Evolutionary conservation across 2,888 invertebrate genomes (phyloP), one percentile per base, ranked within the genome.

Genomic region (Sisyra terminalis): DNA sequence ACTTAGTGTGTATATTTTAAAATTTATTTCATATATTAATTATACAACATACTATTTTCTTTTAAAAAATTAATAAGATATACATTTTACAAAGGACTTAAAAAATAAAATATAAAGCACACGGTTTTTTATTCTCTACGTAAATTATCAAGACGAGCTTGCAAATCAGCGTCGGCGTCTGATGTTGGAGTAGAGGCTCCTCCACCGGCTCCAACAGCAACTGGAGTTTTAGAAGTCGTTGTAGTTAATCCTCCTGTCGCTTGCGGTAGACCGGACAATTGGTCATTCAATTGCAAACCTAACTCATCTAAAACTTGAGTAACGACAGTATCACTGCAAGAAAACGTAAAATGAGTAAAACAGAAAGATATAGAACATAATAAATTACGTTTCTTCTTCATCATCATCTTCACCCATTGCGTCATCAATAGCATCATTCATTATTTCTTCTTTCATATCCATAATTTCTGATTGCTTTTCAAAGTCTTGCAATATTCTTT

Each of bases 361-460:
- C 15, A n/a, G 8, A 14, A 34, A 11, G 29, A 11, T 8, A 46
- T 4, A 8, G 3, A 30, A 10, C 29, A 16, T 17, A 31, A 45
- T 42, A 14, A 44, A 48, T 50, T 60, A 85, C 87, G 83, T 92
- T 67, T 98, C 97, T 57, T 96, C 94, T 59, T 96, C 94, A 59
- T 99, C 98, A 37, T 81, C 94, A 57, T 94, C 97, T 49, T 88
- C 97, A 53, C 90, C 97, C 85, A 99, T 93, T 1, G 97, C 98
- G 67, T 98, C 98, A 62, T 98, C 98, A 57, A 99, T 97, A 39
- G 93, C 96, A 64, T 98, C 98, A 59, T 90, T 94, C 82, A 98
- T 98, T 76, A 99, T 92, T 66, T 99, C 98, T 62, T 99, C 97
- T 60, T 98, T 98, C 97, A 99, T 99, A 59, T 99, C 97, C 98